Evolutionary conservation across 2,113 vertebrate genomes (phyloP).

Genomic region (Cebidichthys violaceus): DNA sequence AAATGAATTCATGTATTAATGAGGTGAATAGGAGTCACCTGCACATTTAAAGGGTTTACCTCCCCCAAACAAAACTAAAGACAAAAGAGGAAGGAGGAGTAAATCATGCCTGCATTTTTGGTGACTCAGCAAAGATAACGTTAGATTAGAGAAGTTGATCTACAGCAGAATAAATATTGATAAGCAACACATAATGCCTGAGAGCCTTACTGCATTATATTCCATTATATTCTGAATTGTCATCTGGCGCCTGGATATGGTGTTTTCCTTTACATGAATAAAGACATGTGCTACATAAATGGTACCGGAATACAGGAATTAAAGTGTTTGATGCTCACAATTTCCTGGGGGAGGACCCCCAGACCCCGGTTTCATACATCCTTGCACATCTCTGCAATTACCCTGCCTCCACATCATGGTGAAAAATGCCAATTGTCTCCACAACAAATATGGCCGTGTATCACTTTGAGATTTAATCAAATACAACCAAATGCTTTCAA

Average conservation of each 20-base stretch:
- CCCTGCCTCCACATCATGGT: conserved; percentile 14
- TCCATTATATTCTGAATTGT: not conserved
- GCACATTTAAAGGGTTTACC: no score
- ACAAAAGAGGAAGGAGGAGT: not conserved
- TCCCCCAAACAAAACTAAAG: not conserved
- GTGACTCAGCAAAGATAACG: not conserved
- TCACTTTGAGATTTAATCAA: conserved; percentile 43
- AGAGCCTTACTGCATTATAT: no score
- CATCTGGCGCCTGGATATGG: not conserved
- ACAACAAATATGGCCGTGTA: conserved; percentile 40
- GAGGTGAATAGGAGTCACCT: no score
- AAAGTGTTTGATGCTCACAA: no score
- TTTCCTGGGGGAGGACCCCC: not conserved
- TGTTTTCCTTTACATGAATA: not conserved
- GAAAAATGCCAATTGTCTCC: conserved; percentile 38
- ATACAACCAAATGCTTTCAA: conserved; percentile 30
- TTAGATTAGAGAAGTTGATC: not conserved
- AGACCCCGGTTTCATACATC: not conserved
- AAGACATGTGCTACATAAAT: not conserved
- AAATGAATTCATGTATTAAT: no score
- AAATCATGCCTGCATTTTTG: no score
- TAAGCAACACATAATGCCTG: no score
- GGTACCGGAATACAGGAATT: not conserved
- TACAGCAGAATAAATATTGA: not conserved
- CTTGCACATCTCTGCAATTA: not conserved